Evolutionary conservation across 2,888 invertebrate species (phyloP), one percentile per base, ranked within the genome.

Genomic region (Scaptomyza caliginosa): DNA sequence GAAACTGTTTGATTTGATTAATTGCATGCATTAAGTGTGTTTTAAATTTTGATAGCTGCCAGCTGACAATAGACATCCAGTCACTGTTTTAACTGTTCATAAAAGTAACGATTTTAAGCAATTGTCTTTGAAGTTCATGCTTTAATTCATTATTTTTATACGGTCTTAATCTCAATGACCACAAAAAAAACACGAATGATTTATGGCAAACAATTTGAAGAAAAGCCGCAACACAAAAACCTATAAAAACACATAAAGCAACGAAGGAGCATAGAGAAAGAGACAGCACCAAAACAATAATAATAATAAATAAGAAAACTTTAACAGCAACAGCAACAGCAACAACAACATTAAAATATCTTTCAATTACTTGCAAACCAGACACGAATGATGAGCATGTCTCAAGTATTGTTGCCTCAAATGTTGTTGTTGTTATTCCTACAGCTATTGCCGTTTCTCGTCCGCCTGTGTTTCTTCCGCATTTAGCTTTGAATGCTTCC

Each of bases 391-490:
- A 75, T 72, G 76, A 62, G 65, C 59, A 65, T 42, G 48, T 62
- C 32, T 58, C 39, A 48, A 50, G 36, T 62, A 34, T 54, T 55
- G 34, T 42, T 67, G 49, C 1, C 5, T 19, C n/a, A 5, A 17
- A 48, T 36, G 36, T 43, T 46, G 39, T 48, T 46, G 49, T 42
- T 64, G 39, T 24, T 64, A 45, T n/a, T 51, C n/a, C 21, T 21
- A 45, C 49, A 50, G 30, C 55, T 42, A n/a, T 38, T 32, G 40
- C 36, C 42, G 51, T 26, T 17, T 5, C 11, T 40, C 40, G 56
- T 11, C 38, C 19, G 39, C 43, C 57, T 30, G 45, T 45, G 45
- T 40, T n/a, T n/a, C 83, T 80, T 80, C 80, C 80, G 80, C 77
- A 52, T 79, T 65, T 48, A 46, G 21, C 42, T 34, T 34, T 34